These are phyloP conservation scores for Marmota monax DNA, from an alignment of 2,113 vertebrate species.

Conservation along the genomic window DNA sequence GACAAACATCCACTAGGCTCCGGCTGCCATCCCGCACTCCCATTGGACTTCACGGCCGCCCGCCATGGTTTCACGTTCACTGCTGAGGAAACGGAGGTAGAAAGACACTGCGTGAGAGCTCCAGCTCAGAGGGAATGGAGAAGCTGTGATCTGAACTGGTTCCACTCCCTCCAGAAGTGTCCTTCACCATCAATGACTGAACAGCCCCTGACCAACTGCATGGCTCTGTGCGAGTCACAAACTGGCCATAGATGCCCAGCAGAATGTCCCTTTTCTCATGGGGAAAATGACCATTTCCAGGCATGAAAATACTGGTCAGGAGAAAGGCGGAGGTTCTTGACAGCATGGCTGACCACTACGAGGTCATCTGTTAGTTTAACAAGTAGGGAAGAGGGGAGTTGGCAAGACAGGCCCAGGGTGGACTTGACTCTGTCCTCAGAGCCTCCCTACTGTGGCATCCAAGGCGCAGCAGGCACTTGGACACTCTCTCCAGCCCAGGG, in stretches of 20 bases:
- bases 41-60: neutral
- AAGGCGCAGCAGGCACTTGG: too few relatives aligned
- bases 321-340: neutral
- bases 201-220: neutral
- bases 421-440: too few relatives aligned
- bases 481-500: too few relatives aligned
- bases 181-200: accelerated
- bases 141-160: neutral
- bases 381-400: too few relatives aligned
- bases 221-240: neutral
- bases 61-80: neutral
- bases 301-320: too few relatives aligned
- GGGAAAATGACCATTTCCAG: too few relatives aligned
- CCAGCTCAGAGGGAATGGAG: accelerated
- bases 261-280: neutral
- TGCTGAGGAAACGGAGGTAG: neutral
- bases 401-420: too few relatives aligned
- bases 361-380: too few relatives aligned
- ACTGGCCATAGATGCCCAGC: neutral
- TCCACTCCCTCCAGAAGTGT: neutral
- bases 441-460: too few relatives aligned
- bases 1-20: neutral
- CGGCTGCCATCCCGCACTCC: neutral
- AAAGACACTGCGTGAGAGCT: neutral
- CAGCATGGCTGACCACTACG: too few relatives aligned